Evolutionary conservation across 2,888 invertebrate species (phyloP), one percentile per base, ranked within the genome.

Genomic region (Phymatocera aterrima): DNA sequence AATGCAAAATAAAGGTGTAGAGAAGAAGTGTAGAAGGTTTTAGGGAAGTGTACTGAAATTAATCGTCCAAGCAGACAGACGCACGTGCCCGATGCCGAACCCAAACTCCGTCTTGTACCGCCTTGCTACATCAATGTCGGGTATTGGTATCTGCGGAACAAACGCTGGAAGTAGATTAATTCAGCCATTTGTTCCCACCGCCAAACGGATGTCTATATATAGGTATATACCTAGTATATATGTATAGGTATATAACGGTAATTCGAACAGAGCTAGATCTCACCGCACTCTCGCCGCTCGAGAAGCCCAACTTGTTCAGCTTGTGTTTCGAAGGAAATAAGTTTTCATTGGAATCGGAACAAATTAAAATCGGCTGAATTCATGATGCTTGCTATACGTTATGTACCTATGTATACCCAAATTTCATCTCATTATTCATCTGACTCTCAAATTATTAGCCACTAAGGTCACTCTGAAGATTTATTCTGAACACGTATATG

Each of bases 91-190:
- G 46, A 68, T 46, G n/a, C 40, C 43, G 8, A 34, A 15, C 3
- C 40, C 43, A 3, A 34, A 15, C 3, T 34, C 40, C 28, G 51
- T 48, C 51, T 51, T 48, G 34, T 37, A 54, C 72, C 72, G 72
- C 54, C 72, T 51, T 72, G 72, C 72, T 72, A 72, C 34, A 72
- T 72, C 72, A 72, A 31, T 34, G 72, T 72, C 72, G 34, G 72
- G 72, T 51, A 28, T 72, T 72, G 43, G 43, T 72, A 21, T 48
- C 51, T 28, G 72, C 51, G 72, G 28, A 72, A 48, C 54, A 48
- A 54, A 72, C 51, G 34, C 72, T 72, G 72, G 68, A 72, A 72
- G 72, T 72, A 51, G 72, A 72, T 72, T 72, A 72, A 72, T 72
- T 72, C 54, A 34, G 72, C 72, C 72, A 72, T 72, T 72, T 72